Evolutionary conservation across 2,888 invertebrate genomes (phyloP), one percentile per base, ranked within the genome.

Genomic region (Strigamia crassipes): DNA sequence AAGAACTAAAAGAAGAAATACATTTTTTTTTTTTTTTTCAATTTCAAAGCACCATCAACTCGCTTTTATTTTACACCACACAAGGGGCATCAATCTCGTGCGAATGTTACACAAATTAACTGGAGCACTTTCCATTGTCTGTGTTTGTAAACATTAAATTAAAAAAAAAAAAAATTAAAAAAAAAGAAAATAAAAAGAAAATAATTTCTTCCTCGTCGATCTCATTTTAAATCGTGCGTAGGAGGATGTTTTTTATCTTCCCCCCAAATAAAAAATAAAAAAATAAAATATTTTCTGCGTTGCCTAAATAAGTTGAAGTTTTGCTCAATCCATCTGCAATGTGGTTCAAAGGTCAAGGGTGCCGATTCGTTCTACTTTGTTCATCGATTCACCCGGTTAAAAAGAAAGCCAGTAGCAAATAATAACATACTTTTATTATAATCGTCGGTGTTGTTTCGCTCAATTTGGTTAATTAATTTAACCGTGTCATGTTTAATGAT

Each of bases 331-430:
- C 34, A 61, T 61, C 18, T 61, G 9, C 21, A 18, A 61, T 61
- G 18, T 61, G 23, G 61, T 61, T 61, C 61, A 61, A 61, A 61
- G 61, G 61, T 61, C 61, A 61, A 61, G 61, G 61, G 61, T 61
- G 61, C 15, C 18, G 5, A 61, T 21, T 18, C 61, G 61, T 61
- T 61, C 61, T n/a, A 61, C 10, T 61, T 61, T 6, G 42, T 13
- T n/a, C n/a, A n/a, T n/a, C n/a, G n/a, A n/a, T n/a, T n/a, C n/a
- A n/a, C n/a, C n/a, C n/a, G n/a, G n/a, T n/a, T n/a, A n/a, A n/a
- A n/a, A n/a, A n/a, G n/a, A n/a, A 34, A 34, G 34, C 34, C 34
- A 34, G 34, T 34, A 6, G 34, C 34, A 3, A 34, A 34, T 34
- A 6, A 6, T 6, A 34, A 34, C 3, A n/a, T n/a, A n/a, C n/a